phyloP scores from a whole-genome alignment of 2,888 invertebrate species.

The Steinernema scapterisci region DNA sequence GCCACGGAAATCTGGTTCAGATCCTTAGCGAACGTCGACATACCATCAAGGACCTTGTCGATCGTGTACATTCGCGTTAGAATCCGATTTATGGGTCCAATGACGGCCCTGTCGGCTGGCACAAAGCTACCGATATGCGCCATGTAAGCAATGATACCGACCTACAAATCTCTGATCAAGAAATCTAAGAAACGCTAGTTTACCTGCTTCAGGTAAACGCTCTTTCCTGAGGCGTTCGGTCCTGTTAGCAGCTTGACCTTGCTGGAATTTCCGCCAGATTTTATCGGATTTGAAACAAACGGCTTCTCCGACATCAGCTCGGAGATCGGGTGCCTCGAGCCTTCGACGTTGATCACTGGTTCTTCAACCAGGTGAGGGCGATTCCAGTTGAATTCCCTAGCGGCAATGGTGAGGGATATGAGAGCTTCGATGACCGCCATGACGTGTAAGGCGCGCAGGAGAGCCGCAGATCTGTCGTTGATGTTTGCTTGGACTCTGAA shows the following conservation, averaged over 20 bases:
- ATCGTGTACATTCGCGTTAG: conserved; percentile 78
- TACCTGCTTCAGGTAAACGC: conserved; percentile 84
- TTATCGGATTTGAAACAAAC: conserved; percentile 60
- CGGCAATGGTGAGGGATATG: conserved; percentile 71
- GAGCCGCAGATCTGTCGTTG: conserved; percentile 36
- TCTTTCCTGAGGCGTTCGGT: conserved; percentile 90
- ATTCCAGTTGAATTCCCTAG: conserved; percentile 75
- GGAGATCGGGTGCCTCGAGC: conserved; percentile 76
- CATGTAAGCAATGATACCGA: conserved; percentile 80
- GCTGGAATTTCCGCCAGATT: conserved; percentile 69
- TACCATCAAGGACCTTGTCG: conserved; percentile 79
- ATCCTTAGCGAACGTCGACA: conserved; percentile 85
- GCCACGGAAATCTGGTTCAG: conserved; percentile 79
- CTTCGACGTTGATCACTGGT: conserved; percentile 51
- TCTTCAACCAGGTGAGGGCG: conserved; percentile 74
- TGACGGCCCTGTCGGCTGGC: conserved; percentile 78
- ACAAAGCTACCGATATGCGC: conserved; percentile 88
- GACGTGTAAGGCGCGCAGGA: conserved; percentile 42
- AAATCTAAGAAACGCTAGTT: conserved; percentile 38
- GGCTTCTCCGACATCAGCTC: conserved; percentile 72
- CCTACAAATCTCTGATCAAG: conserved; percentile 68
- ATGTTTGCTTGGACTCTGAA: conserved; percentile 71
- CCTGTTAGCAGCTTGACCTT: conserved; percentile 82
- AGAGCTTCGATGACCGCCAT: conserved; percentile 72
- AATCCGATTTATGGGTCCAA: conserved; percentile 78